Base-by-base conservation (phyloP, 2,797 vertebrate species). In the Malacoctenus gilli region DNA sequence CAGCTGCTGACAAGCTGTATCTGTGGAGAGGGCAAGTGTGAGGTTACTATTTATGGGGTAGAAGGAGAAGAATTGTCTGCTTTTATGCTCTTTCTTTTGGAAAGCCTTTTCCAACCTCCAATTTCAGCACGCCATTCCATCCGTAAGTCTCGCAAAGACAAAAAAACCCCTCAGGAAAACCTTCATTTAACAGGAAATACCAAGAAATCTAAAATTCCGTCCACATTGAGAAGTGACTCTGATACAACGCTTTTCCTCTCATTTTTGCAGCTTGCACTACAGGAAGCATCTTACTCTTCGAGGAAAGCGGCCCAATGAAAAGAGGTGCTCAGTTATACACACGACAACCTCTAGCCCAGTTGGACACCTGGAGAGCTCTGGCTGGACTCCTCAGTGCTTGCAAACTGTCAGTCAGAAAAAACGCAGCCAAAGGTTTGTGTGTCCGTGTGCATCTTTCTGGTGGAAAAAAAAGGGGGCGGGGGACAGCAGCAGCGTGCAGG, bases 401-500 rank as follows among this genome's bases (percentile, higher is more conserved):
- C 71, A 59, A 82, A 55, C 67, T 77, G 75, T 83, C 76, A 83
- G 64, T 69, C 5, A 39, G 84, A 78, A 77, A 77, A 68, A 77
- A 68, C 58, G 9, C 75, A 76, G 80, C 82, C 85, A 87, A 79
- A 72, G 64, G 37, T 56, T 64, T 58, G 43, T 53, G 54, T 57
- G 48, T 41, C 39, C 63, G 55, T 47, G 54, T 32, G 44, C 22
- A 41, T 42, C 46, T 49, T 69, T 49, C 59, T 41, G n/a, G 58
- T 64, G 58, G 49, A 86, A 76, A 66, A 73, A n/a, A n/a, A n/a
- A n/a, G n/a, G n/a, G n/a, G 44, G 47, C 58, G 82, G 78, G n/a
- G n/a, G n/a, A n/a, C n/a, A n/a, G 73, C 72, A 60, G 77, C 61
- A 77, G 59, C 52, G 42, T 40, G 64, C 72, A 75, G 5, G 75